Conservation (phyloP, 1,140 invertebrate genomes). For the Heterodera schachtii region DNA sequence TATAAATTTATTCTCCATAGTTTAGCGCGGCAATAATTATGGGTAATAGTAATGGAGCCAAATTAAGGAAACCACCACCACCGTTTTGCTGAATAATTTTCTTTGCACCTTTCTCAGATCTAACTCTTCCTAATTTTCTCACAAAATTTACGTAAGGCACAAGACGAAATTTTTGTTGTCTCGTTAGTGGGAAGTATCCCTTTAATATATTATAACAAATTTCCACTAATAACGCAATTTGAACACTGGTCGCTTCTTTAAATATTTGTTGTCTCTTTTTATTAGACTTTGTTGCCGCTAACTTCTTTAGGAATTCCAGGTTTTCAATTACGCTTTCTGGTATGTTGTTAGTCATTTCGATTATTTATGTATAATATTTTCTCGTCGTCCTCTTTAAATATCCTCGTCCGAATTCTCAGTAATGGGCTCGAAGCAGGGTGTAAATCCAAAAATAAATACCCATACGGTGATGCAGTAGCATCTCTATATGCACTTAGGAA, state of each 20-base stretch:
- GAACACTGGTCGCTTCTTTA: constrained; percentile 6
- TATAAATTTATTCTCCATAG: no score
- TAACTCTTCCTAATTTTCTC: no score
- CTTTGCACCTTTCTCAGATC: no score
- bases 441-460: constrained; percentile 25
- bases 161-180: neutral
- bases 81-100: no score
- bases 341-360: neutral
- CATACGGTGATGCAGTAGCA: constrained; percentile 3
- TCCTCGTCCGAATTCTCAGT: constrained; percentile 15
- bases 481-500: constrained; percentile 16
- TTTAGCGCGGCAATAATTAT: no score
- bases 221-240: constrained; percentile 15
- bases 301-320: constrained; percentile 18
- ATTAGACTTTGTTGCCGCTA: neutral
- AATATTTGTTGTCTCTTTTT: constrained; percentile 15
- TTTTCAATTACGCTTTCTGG: neutral
- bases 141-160: no score
- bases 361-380: constrained; percentile 1
- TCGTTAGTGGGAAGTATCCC: neutral
- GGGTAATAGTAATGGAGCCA: no score
- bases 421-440: neutral
- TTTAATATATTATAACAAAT: constrained; percentile 29
- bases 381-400: constrained; percentile 22
- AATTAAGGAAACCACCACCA: no score